Conservation (phyloP, 2,113 vertebrate genomes). For the Eptesicus fuscus region DNA sequence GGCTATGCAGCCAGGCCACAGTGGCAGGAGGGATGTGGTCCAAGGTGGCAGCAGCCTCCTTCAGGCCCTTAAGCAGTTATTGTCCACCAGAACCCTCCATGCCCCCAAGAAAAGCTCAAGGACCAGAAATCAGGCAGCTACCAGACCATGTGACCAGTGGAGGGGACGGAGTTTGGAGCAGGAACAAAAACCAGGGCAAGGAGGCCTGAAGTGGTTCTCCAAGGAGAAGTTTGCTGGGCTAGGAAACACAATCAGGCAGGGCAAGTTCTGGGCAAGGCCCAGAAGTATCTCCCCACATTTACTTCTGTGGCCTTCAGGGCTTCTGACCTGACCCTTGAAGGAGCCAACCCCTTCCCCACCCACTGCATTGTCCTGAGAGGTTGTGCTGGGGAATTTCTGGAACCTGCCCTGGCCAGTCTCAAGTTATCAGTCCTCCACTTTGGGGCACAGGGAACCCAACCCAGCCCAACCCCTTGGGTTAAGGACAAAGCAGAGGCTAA, state of each 20-base stretch:
- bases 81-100: not conserved
- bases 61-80: not conserved
- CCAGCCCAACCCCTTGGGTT: no score
- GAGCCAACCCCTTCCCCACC: not conserved
- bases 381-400: not conserved
- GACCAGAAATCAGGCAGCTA: not conserved
- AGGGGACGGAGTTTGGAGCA: not conserved
- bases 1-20: not conserved
- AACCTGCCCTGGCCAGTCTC: not conserved
- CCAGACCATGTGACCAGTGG: accelerated
- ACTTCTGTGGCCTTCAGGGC: not conserved
- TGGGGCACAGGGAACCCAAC: not conserved
- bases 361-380: not conserved
- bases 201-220: not conserved
- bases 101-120: not conserved
- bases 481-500: not conserved
- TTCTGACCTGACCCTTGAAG: not conserved
- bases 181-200: accelerated
- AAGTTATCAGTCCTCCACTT: not conserved
- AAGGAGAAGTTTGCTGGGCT: not conserved
- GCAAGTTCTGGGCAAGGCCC: not conserved
- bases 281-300: not conserved
- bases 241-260: not conserved
- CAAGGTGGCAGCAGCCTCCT: not conserved
- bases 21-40: not conserved